Evolutionary conservation across 2,888 invertebrate species (phyloP).

Genomic region (Chalcis sispes): DNA sequence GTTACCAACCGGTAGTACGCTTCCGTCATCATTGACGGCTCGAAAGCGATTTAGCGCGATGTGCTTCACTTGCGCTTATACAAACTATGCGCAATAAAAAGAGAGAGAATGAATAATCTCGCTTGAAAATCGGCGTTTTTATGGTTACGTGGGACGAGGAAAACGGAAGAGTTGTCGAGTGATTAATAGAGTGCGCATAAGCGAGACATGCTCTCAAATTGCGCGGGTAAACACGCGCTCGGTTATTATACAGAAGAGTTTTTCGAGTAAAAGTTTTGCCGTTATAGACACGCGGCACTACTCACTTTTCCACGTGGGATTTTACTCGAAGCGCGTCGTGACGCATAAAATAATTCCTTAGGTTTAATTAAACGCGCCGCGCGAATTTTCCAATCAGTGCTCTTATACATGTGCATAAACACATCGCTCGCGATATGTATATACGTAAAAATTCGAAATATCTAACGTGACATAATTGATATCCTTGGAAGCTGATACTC

Average conservation of each 20-base stretch:
- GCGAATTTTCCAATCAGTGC: not conserved
- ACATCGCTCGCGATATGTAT: no score
- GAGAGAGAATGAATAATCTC: conserved; percentile 15
- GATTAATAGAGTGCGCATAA: conserved; percentile 12
- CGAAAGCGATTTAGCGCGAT: no score
- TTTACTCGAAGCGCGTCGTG: conserved; percentile 4
- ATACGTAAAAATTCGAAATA: not conserved
- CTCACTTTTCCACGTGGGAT: no score
- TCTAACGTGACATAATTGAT: conserved; percentile 2
- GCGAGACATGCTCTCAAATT: no score
- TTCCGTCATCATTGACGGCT: conserved; percentile 12
- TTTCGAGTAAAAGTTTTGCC: conserved; percentile 24
- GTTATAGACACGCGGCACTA: no score
- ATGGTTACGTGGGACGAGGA: not conserved
- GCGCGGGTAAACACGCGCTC: not conserved
- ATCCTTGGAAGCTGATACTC: not conserved
- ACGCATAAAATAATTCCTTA: not conserved
- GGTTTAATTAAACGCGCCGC: not conserved
- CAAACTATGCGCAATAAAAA: no score
- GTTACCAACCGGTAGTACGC: conserved; percentile 35
- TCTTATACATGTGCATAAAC: no score
- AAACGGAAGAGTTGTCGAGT: conserved; percentile 17
- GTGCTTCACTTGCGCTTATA: not conserved
- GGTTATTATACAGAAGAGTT: not conserved
- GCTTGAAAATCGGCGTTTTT: not conserved